Base-by-base conservation (phyloP, 1,140 invertebrate species). In the Drosophila aff. region DNA sequence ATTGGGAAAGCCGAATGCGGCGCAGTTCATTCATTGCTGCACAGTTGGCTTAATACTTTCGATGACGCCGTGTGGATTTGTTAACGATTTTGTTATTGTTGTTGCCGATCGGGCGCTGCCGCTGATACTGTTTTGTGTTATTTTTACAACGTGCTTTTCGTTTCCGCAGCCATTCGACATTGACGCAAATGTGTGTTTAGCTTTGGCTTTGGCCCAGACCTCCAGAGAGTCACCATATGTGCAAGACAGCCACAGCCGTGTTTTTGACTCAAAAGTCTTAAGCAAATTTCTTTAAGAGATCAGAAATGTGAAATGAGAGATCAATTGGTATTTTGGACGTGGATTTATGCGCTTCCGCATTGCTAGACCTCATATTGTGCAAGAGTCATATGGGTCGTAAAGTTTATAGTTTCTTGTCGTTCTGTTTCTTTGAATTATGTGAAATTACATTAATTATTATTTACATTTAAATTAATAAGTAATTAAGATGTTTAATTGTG, bases 121-220 rank as follows among this genome's bases (percentile, higher is more conserved):
- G 60, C 53, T 26, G 53, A 52, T 53, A 53, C 41, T 61, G 64
- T 79, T 68, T 69, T 50, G 79, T 83, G 84, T 89, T 87, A 87
- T 89, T 89, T 84, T 87, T 87, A 87, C 84, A 87, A 90, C 81
- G 84, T 87, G 76, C 72, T 77, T 79, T 68, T 50, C 78, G 63
- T 75, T 81, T 47, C 60, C 69, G 33, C 63, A 71, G 44, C 47
- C 62, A 79, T 67, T 65, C 81, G 79, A 82, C 83, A 82, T 87
- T 89, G 84, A 90, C 84, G 85, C 55, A 84, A 89, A 81, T 67
- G 71, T 69, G 80, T 43, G 78, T 67, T 84, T 43, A 52, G 68
- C 53, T 57, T 47, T 46, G 46, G 52, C 52, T 55, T 55, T 57
- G 53, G 53, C 53, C 53, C 53, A 57, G 53, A 57, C 53, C n/a